Conservation (phyloP, 2,113 vertebrate genomes). For the Columbina picui region DNA sequence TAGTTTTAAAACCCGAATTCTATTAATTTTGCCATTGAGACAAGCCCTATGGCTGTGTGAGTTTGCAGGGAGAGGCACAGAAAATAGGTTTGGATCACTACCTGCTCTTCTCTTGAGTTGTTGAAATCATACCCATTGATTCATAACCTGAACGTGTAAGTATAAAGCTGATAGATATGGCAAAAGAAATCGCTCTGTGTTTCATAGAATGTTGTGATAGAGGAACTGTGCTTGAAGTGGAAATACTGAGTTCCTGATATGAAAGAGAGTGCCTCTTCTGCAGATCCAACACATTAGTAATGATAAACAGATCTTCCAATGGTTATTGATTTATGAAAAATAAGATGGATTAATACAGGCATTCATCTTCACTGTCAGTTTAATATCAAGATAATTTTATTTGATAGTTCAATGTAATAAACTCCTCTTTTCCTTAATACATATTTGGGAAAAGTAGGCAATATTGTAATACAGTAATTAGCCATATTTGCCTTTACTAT, state of each 20-base stretch:
- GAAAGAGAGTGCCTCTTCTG: neutral
- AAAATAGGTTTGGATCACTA: slow-evolving; percentile 21
- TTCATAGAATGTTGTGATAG: neutral
- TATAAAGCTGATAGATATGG: neutral
- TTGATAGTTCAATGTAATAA: slow-evolving; percentile 39
- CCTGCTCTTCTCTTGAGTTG: slow-evolving; percentile 9
- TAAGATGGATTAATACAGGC: neutral
- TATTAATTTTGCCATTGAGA: slow-evolving; percentile 14
- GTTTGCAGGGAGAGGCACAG: neutral
- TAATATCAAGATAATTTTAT: slow-evolving; percentile 46
- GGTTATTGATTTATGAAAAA: neutral
- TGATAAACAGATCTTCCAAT: neutral
- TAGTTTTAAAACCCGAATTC: slow-evolving; percentile 41
- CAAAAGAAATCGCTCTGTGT: neutral
- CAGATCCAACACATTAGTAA: neutral
- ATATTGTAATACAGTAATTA: slow-evolving; percentile 64
- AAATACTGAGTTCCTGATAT: neutral
- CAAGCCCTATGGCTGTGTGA: neutral
- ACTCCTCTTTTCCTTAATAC: slow-evolving; percentile 31
- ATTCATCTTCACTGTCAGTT: slow-evolving; percentile 17
- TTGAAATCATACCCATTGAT: neutral
- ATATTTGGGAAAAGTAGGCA: slow-evolving; percentile 57
- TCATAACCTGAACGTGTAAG: neutral
- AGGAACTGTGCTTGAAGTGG: neutral
- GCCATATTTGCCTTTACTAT: slow-evolving; percentile 63